Conservation (phyloP, 2,113 vertebrate genomes). For the Dendrocopos noguchii region DNA sequence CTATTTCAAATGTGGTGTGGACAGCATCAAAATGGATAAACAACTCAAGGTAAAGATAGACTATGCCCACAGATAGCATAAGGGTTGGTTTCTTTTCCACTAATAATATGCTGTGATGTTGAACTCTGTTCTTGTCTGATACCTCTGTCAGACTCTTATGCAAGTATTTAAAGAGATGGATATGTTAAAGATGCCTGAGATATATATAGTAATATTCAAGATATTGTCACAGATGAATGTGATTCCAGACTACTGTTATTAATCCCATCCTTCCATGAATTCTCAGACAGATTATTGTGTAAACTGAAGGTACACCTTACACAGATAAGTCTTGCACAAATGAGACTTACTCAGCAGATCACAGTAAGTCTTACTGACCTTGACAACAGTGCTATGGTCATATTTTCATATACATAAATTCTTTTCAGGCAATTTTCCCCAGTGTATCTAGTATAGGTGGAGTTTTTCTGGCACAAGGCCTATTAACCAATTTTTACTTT, state of each 20-base stretch:
- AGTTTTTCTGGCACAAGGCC: neutral
- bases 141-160: too few relatives aligned
- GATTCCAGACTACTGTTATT: neutral
- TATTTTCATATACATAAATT: conserved; percentile 7
- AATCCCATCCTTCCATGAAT: neutral
- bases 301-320: neutral
- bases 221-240: neutral
- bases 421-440: neutral
- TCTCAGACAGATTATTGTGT: neutral
- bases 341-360: neutral
- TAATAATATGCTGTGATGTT: neutral
- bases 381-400: neutral
- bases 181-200: neutral
- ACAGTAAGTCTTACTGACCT: neutral
- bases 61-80: neutral
- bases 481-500: neutral
- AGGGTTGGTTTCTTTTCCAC: neutral
- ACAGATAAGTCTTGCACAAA: neutral
- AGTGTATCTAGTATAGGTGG: neutral
- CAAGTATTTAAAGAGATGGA: neutral
- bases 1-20: neutral
- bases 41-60: neutral
- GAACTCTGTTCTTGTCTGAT: neutral
- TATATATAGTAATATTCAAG: neutral
- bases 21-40: neutral